Base-by-base conservation (phyloP, 1,140 invertebrate species). In the Aricia agestis region DNA sequence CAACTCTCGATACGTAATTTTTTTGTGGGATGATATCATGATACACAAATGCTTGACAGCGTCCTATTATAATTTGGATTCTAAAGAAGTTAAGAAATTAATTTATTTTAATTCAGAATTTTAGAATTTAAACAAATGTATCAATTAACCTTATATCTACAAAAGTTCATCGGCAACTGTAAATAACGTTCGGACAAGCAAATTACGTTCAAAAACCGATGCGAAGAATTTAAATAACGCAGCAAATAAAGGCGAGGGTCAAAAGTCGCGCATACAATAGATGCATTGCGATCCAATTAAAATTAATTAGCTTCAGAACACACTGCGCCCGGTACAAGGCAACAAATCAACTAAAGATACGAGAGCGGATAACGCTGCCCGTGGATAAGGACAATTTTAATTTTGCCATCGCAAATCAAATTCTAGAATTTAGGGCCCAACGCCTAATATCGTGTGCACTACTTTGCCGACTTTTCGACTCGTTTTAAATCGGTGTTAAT, bases 271-370 rank as follows among this genome's bases (percentile, higher is more conserved):
- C 75, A 78, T 76, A 87, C 85, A 88, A 89, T 87, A 86, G 85
- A 88, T 85, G 82, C 80, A 83, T 85, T 84, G 86, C 84, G 82
- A 88, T 83, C 88, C 88, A 91, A 91, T 91, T 91, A 91, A 91
- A 91, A 91, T 91, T 91, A 91, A 91, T 91, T 89, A 91, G 86
- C 85, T 85, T 81, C 83, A 78, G 85, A 87, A 90, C 83, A 89
- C 83, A 84, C 79, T 81, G 75, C 83, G 88, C 83, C 83, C 79
- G 80, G 75, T 80, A 81, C 80, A 78, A 87, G 80, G 86, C 79
- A 88, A 87, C 85, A 90, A 89, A 89, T 89, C 85, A 87, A 90
- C 84, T 80, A 84, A 85, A 89, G 86, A 89, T 89, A 87, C 81
- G 82, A 85, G 79, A 74, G 78, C 81, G 83, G 85, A 86, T 87